Evolutionary conservation across 2,797 vertebrate genomes (phyloP).

Genomic region (Acanthornis magna): DNA sequence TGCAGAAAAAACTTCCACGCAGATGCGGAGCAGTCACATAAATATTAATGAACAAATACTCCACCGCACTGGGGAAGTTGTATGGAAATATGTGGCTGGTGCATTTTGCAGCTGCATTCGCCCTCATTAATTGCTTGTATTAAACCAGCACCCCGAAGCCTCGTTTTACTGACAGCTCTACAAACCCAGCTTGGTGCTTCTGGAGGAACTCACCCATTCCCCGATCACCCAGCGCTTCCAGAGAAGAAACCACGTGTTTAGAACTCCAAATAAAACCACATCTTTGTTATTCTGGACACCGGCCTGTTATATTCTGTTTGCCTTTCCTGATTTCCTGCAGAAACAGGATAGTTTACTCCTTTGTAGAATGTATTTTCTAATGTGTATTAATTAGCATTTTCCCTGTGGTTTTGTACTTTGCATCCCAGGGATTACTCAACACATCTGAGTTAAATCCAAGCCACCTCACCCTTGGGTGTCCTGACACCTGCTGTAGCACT

Average conservation of each 20-base stretch:
- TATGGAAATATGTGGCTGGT: not conserved
- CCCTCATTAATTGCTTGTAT: not conserved
- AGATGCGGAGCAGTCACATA: not conserved
- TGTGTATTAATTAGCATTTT: not conserved
- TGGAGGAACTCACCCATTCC: not conserved
- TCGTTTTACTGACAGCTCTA: not conserved
- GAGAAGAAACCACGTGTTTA: not conserved
- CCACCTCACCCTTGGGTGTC: not conserved
- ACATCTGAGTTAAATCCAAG: not conserved
- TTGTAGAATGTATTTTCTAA: not conserved
- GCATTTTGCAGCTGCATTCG: not conserved
- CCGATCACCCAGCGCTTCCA: not conserved
- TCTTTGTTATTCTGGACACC: not conserved
- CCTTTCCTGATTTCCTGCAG: not conserved
- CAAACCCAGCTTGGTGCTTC: not conserved
- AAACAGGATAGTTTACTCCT: not conserved
- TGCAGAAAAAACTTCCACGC: not conserved
- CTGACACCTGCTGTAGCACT: not conserved
- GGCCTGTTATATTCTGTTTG: not conserved
- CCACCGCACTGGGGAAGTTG: accelerated
- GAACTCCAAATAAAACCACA: not conserved
- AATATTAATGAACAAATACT: not conserved
- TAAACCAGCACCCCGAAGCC: not conserved
- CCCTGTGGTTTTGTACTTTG: not conserved
- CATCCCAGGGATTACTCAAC: not conserved